Percentiles rank a stretch among this genome's conserved stretches.
Conservation (phyloP, 2,797 vertebrate genomes). For the Phoeniculus purpureus region DNA sequence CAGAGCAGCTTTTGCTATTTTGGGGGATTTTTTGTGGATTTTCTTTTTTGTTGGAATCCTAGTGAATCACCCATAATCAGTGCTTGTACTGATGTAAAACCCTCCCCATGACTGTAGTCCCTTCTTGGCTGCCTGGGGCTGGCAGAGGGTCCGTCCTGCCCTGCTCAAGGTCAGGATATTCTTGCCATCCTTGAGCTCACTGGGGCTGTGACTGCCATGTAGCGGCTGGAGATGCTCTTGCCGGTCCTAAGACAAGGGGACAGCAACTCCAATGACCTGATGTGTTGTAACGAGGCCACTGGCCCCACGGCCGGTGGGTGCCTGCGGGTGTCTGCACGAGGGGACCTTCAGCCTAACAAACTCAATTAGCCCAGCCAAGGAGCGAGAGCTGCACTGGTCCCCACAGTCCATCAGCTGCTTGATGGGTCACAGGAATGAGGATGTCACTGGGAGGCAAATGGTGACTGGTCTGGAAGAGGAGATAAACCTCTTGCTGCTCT, state of each 20-base stretch:
- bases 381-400: fast-evolving
- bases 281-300: not conserved
- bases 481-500: not conserved
- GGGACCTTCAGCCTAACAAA: not conserved
- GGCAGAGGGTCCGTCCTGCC: not conserved
- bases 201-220: not conserved
- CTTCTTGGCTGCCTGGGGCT: fast-evolving
- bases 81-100: not conserved
- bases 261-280: not conserved
- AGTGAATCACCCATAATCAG: not conserved
- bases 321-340: not conserved
- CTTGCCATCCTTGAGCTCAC: not conserved
- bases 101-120: not conserved
- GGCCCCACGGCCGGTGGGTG: fast-evolving
- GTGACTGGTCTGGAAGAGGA: not conserved
- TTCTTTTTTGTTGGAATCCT: not conserved
- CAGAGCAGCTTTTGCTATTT: not conserved
- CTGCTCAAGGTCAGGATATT: not conserved
- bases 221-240: not conserved
- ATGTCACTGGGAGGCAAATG: not conserved
- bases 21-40: too few relatives aligned
- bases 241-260: not conserved
- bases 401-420: fast-evolving
- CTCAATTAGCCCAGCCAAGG: not conserved
- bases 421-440: not conserved